These are phyloP conservation scores for Wiebesia pumilae DNA, from an alignment of 1,140 invertebrate genomes.

Conservation along the genomic window DNA sequence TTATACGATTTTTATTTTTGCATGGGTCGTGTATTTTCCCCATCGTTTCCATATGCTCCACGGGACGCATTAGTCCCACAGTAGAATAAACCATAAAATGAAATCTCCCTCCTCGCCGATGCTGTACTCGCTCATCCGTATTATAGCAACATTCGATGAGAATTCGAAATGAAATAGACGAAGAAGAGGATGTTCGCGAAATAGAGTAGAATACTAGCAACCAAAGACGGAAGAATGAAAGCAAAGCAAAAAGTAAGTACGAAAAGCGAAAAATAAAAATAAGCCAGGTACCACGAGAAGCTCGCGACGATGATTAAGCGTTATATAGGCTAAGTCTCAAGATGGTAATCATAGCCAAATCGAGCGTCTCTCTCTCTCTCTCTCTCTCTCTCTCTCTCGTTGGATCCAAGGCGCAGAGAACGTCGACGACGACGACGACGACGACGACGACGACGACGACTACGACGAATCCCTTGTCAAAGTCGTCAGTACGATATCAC, in stretches of 20 bases:
- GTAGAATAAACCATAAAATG: background rate
- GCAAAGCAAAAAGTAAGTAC: background rate
- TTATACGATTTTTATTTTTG: background rate
- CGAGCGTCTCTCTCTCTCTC: background rate
- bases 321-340: slow-evolving; percentile 16
- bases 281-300: background rate
- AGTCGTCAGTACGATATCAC: slow-evolving; percentile 56
- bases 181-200: background rate
- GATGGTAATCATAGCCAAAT: slow-evolving; percentile 48
- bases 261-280: background rate
- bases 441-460: background rate
- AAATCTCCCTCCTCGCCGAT: background rate
- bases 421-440: background rate
- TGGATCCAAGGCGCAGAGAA: background rate
- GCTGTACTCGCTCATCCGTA: background rate
- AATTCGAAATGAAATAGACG: background rate
- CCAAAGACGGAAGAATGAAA: background rate
- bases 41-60: too few species aligned
- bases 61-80: background rate
- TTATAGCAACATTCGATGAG: background rate
- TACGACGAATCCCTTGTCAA: slow-evolving; percentile 35
- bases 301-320: slow-evolving; percentile 39
- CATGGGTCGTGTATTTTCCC: background rate
- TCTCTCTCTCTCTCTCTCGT: background rate
- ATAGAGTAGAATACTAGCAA: background rate